phyloP scores from a whole-genome alignment of 1,140 invertebrate genomes.

The Caerostris darwini region DNA sequence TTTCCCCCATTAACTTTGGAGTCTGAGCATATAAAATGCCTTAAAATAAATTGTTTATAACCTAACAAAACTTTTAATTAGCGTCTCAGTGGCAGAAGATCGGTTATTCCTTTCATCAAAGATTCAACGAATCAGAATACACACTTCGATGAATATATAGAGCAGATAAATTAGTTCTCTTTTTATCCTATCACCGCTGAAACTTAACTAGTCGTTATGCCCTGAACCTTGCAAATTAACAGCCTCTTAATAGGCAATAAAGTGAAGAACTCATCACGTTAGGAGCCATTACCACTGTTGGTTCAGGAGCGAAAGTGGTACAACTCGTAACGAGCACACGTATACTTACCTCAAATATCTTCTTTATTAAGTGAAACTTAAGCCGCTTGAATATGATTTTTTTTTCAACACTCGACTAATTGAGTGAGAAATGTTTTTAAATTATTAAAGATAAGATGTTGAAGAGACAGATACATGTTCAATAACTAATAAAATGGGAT shows the following conservation, averaged over 20 bases:
- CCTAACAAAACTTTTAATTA: too few relatives aligned
- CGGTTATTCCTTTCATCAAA: too few relatives aligned
- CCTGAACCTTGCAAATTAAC: constrained; percentile 3
- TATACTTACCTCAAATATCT: neutral
- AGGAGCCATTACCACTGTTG: neutral
- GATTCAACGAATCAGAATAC: too few relatives aligned
- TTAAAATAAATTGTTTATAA: too few relatives aligned
- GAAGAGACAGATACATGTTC: neutral
- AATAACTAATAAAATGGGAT: neutral
- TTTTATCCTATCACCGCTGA: neutral
- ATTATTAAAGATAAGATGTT: neutral
- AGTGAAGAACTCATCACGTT: constrained; percentile 11
- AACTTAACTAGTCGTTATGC: neutral
- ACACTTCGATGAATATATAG: neutral
- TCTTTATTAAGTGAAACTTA: constrained; percentile 20
- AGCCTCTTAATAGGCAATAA: constrained; percentile 39
- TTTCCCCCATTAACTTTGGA: too few relatives aligned
- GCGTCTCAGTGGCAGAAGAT: too few relatives aligned
- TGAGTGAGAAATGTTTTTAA: neutral
- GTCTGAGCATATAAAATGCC: too few relatives aligned
- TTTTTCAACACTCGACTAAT: neutral
- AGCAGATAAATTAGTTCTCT: neutral
- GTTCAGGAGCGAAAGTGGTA: neutral
- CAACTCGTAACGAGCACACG: neutral
- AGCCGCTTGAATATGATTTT: neutral